Percentiles rank a stretch among this genome's conserved stretches.
Evolutionary conservation across 1,140 invertebrate genomes (phyloP).

Genomic region (Lepidurus packardi): DNA sequence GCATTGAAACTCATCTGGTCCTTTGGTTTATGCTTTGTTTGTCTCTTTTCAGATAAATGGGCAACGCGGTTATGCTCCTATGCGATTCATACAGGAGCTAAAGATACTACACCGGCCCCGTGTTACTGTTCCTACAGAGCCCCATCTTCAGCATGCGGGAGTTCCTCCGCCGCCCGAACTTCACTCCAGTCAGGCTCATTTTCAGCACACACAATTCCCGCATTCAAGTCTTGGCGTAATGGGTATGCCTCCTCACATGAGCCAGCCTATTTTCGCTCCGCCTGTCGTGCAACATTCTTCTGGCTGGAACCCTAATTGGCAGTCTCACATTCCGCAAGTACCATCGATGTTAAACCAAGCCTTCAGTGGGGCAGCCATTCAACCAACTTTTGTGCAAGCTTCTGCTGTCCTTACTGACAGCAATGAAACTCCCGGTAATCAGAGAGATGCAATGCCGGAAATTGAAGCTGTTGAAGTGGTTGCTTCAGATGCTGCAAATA

Average conservation of each 20-base stretch:
- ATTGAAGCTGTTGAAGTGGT: not conserved
- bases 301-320: not conserved
- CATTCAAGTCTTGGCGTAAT: not conserved
- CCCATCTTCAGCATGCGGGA: not conserved
- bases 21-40: not conserved
- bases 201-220: not conserved
- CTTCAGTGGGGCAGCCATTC: not conserved
- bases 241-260: constrained; percentile 11
- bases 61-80: constrained; percentile 61
- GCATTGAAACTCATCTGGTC: not conserved
- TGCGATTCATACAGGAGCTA: constrained; percentile 52
- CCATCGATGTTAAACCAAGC: not conserved
- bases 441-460: not conserved
- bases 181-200: constrained; percentile 2
- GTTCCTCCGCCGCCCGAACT: not conserved
- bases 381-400: not conserved
- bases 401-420: not conserved
- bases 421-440: not conserved
- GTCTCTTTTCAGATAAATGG: constrained; percentile 52
- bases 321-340: not conserved
- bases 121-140: constrained; percentile 49
- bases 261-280: not conserved
- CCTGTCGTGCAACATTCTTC: not conserved
- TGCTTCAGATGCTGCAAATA: not conserved
- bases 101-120: constrained; percentile 46